Evolutionary conservation across 2,113 vertebrate genomes (phyloP).

Genomic region (Eonycteris spelaea): DNA sequence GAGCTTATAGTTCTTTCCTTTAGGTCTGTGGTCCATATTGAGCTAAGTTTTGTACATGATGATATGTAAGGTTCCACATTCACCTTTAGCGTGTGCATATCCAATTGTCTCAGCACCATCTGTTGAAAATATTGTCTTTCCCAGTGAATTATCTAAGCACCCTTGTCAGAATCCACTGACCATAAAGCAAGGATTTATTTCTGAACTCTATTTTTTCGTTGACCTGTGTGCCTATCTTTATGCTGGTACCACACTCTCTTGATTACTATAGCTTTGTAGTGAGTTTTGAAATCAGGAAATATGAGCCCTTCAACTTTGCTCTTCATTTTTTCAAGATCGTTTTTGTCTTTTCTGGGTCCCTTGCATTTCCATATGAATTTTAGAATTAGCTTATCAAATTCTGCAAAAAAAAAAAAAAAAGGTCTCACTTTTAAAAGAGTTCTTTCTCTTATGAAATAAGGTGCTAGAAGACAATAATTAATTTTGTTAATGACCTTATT

Average conservation of each 20-base stretch:
- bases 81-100: neutral
- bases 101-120: neutral
- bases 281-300: neutral
- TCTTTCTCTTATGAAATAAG: neutral
- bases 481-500: neutral
- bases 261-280: neutral
- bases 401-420: neutral
- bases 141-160: neutral
- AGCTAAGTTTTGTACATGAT: neutral
- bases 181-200: neutral
- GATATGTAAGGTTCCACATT: neutral
- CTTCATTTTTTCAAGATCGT: neutral
- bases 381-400: constrained; percentile 15
- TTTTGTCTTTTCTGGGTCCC: neutral
- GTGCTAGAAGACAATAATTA: neutral
- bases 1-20: neutral
- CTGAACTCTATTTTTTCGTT: neutral
- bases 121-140: neutral
- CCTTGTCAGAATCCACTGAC: neutral
- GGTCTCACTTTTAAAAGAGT: neutral
- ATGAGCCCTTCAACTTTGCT: neutral
- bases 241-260: neutral
- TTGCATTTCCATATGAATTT: neutral
- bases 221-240: neutral
- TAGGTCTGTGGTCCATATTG: neutral